These are phyloP conservation scores for Caenorhabditis panamensis DNA, from an alignment of 2,888 invertebrate genomes.

Conservation along the genomic window DNA sequence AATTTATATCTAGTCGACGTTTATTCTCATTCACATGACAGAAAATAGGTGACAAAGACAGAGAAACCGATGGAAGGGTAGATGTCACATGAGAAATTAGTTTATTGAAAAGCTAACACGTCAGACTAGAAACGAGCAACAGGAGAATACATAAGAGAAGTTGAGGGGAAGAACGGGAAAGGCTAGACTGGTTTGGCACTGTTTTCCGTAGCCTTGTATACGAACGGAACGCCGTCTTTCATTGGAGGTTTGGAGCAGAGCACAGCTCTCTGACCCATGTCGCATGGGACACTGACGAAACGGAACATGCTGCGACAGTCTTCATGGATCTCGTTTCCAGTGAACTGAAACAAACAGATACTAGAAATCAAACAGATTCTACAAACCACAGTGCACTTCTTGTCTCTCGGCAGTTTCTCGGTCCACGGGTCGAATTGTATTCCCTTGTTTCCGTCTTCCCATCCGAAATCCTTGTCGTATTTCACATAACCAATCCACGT, in stretches of 20 bases:
- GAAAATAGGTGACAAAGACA: conserved; percentile 21
- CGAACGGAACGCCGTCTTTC: conserved; percentile 28
- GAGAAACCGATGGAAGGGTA: background rate
- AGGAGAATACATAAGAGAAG: conserved; percentile 43
- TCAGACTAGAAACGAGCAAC: conserved; percentile 46
- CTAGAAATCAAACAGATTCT: too few species aligned
- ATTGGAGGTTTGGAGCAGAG: conserved; percentile 49
- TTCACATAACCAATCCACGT: conserved; percentile 58
- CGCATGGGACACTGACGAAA: conserved; percentile 46
- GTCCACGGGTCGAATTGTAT: conserved; percentile 46
- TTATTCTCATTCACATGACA: conserved; percentile 24
- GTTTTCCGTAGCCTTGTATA: conserved; percentile 41
- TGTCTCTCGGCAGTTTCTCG: conserved; percentile 49
- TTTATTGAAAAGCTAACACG: conserved; percentile 54
- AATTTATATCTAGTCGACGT: conserved; percentile 33
- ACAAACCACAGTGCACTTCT: conserved; percentile 40
- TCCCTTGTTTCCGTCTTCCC: conserved; percentile 40
- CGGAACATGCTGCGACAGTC: conserved; percentile 49
- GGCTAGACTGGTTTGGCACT: conserved; percentile 19
- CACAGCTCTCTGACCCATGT: conserved; percentile 33
- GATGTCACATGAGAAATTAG: conserved; percentile 36
- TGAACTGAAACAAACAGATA: conserved; percentile 29
- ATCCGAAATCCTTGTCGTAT: conserved; percentile 44
- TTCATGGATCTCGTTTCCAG: conserved; percentile 51
- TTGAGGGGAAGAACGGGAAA: background rate